These are phyloP conservation scores for Fringilla coelebs DNA, from an alignment of 2,797 vertebrate species.

Conservation along the genomic window DNA sequence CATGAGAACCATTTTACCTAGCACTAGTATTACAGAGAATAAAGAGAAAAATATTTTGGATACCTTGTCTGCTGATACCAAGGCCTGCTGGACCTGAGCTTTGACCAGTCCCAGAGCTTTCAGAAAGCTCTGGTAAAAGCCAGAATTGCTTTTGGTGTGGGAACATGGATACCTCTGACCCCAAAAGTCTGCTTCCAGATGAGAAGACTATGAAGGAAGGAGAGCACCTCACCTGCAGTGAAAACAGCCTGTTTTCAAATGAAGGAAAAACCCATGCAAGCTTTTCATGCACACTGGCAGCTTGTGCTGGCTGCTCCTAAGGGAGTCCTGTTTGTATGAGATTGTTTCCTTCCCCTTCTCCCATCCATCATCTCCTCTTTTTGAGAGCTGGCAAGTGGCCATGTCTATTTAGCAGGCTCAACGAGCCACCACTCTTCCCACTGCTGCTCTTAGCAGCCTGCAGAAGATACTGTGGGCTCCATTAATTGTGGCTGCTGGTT, in stretches of 20 bases:
- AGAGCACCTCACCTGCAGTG: neutral
- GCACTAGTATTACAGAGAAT: neutral
- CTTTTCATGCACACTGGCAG: neutral
- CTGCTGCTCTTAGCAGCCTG: neutral
- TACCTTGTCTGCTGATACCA: neutral
- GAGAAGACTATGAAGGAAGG: neutral
- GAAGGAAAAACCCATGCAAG: neutral
- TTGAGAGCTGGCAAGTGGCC: slow-evolving; percentile 28
- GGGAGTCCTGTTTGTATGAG: neutral
- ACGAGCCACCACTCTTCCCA: slow-evolving; percentile 10
- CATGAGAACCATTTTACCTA: neutral
- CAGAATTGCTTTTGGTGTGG: neutral
- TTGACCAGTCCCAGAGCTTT: neutral
- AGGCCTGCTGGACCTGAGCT: neutral
- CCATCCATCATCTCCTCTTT: slow-evolving; percentile 17
- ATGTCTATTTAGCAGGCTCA: slow-evolving; percentile 3
- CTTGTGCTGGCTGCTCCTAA: neutral
- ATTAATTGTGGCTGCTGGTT: slow-evolving; percentile 34
- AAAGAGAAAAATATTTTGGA: neutral
- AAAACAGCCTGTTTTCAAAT: neutral
- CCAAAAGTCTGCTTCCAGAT: neutral
- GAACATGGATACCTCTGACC: neutral
- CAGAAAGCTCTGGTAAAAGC: neutral
- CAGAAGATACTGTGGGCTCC: neutral
- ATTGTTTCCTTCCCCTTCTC: slow-evolving; percentile 18